Conservation (phyloP, 2,797 vertebrate genomes). For the Odontamblyopus rebecca region DNA sequence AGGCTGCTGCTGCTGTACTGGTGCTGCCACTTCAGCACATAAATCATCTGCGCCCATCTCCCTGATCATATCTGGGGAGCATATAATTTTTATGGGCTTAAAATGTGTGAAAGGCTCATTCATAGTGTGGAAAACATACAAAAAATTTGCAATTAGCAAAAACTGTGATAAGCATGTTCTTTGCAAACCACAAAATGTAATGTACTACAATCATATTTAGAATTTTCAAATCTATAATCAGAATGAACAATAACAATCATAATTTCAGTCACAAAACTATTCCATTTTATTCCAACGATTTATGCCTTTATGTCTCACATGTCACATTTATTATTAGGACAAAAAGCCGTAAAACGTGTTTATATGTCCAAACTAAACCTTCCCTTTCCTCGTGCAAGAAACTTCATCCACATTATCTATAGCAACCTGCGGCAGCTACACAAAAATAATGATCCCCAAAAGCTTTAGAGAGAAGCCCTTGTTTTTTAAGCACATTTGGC, state of each 20-base stretch:
- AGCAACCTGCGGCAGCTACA: background rate
- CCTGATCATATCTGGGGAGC: constrained; percentile 19
- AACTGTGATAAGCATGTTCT: background rate
- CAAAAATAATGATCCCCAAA: background rate
- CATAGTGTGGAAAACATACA: constrained; percentile 4
- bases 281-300: too few species aligned
- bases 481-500: background rate
- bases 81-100: constrained; percentile 20
- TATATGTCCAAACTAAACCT: too few species aligned
- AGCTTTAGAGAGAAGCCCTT: background rate
- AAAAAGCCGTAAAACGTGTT: too few species aligned
- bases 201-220: too few species aligned
- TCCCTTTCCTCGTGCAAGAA: too few species aligned
- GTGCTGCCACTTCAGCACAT: constrained; percentile 37
- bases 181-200: background rate
- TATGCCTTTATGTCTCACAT: too few species aligned
- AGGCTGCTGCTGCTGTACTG: constrained; percentile 30
- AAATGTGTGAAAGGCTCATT: background rate
- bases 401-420: too few species aligned
- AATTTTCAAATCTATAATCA: too few species aligned
- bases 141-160: background rate
- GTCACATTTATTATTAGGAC: too few species aligned
- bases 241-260: too few species aligned
- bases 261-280: too few species aligned
- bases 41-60: constrained; percentile 31